Conservation (phyloP, 2,113 vertebrate species). For the Picathartes gymnocephalus region DNA sequence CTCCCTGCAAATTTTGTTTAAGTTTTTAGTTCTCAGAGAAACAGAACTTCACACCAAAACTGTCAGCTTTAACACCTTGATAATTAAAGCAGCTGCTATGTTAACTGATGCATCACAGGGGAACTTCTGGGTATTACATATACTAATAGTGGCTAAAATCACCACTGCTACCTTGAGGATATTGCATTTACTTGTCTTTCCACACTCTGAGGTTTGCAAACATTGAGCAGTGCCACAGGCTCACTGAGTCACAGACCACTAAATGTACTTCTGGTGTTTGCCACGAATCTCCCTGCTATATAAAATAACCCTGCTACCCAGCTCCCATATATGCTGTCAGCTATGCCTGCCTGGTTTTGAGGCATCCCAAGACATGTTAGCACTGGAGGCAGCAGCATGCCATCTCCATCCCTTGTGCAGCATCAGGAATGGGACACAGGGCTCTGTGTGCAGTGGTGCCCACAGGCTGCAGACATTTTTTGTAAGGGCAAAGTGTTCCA, state of each 20-base stretch:
- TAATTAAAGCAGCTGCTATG: background rate
- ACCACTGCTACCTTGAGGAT: background rate
- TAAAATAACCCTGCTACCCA: background rate
- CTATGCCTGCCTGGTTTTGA: background rate
- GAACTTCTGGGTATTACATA: background rate
- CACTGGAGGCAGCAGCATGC: background rate
- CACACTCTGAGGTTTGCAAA: background rate
- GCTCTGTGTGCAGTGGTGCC: rapidly evolving
- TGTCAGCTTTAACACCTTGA: background rate
- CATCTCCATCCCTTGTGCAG: background rate
- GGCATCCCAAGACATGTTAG: background rate
- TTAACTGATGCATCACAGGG: background rate
- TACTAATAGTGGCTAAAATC: background rate
- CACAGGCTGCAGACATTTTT: background rate
- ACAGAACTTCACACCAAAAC: background rate
- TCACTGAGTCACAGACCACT: background rate
- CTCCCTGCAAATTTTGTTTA: background rate
- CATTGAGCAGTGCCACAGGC: background rate
- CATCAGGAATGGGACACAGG: background rate
- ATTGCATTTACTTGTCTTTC: background rate
- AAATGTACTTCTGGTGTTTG: background rate
- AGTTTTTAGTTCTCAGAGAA: background rate
- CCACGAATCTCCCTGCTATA: background rate
- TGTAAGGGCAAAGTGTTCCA: background rate
- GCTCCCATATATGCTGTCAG: background rate